Base-by-base conservation (phyloP, 2,113 vertebrate genomes). In the Protobothrops flavoviridis region DNA sequence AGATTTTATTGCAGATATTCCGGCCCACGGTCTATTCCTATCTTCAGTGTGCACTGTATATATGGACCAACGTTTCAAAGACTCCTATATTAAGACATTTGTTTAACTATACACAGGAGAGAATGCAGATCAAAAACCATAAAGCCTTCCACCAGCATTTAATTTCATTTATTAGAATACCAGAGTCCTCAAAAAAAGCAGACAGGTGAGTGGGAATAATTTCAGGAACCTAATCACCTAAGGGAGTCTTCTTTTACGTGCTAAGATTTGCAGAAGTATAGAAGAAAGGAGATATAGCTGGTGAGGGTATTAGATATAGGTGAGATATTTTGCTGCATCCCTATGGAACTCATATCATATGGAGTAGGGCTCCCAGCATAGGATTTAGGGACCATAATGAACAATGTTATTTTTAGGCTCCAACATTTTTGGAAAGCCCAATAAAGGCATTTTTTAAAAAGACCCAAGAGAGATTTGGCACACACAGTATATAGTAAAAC, bases 1-100 rank as follows among this genome's bases (percentile, higher is more conserved):
- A 88, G 91, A 96, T 95, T 96, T 94, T 94, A 93, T 92, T 90
- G 81, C 89, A 92, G 92, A 91, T 48, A 43, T n/a, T n/a, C 69
- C 81, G 24, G 33, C 81, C 74, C 57, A 92, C 29, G 29, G 59
- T 90, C 92, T 56, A 74, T 87, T 53, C 52, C 29, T 92, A 55
- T 95, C 90, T 95, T 90, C 93, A 94, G 94, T 86, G 85, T 69
- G 93, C 55, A 94, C 56, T 43, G 45, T 64, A 87, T 5, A 61
- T 50, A 33, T 50, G 43, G 81, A 87, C 53, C 13, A 93, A 96
- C 94, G 94, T 64, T 50, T 85, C 85, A 89, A 33, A 93, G 85
- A 0, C 52, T 92, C 55, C 91, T 59, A 91, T 87, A 94, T 92
- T 94, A 94, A 88, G 81, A 94, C 12, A 59, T 29, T 95, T 92